These are phyloP conservation scores for Ciconia nigra DNA, from an alignment of 2,797 vertebrate genomes.

Conservation along the genomic window DNA sequence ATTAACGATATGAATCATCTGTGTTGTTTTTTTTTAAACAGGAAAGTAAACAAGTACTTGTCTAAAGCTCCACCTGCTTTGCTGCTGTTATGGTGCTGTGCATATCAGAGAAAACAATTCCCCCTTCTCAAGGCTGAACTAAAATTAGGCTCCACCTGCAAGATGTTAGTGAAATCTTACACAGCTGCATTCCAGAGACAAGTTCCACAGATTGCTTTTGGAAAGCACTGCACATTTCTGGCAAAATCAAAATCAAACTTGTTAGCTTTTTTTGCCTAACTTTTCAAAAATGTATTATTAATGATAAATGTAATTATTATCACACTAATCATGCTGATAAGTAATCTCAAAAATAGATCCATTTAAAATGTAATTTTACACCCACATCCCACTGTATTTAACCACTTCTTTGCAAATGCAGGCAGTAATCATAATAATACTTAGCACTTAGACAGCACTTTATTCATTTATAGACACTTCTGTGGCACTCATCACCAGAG, in stretches of 20 bases:
- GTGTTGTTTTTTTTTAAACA: constrained; percentile 33
- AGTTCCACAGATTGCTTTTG: constrained; percentile 79
- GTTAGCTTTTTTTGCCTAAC: constrained; percentile 71
- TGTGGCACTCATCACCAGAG: constrained; percentile 60
- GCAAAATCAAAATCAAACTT: constrained; percentile 71
- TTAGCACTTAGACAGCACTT: constrained; percentile 67
- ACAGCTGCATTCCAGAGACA: constrained; percentile 81
- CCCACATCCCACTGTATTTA: constrained; percentile 71
- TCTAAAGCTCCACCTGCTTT: constrained; percentile 71
- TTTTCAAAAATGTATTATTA: constrained; percentile 76
- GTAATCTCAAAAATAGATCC: constrained; percentile 78
- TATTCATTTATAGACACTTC: constrained; percentile 71
- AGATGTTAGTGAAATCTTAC: constrained; percentile 80
- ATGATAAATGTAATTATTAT: constrained; percentile 81
- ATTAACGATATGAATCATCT: constrained; percentile 72
- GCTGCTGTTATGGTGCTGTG: constrained; percentile 61
- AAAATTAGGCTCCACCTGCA: constrained; percentile 85
- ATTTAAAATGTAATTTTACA: constrained; percentile 71
- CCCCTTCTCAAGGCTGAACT: constrained; percentile 75
- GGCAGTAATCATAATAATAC: constrained; percentile 69
- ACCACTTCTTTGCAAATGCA: constrained; percentile 65
- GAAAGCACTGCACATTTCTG: constrained; percentile 67
- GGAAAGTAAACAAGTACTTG: constrained; percentile 70
- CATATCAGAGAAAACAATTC: constrained; percentile 74
- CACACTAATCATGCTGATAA: constrained; percentile 78